Evolutionary conservation across 2,113 vertebrate species (phyloP), one percentile per base, ranked within the genome.

Genomic region (Callipepla californica): DNA sequence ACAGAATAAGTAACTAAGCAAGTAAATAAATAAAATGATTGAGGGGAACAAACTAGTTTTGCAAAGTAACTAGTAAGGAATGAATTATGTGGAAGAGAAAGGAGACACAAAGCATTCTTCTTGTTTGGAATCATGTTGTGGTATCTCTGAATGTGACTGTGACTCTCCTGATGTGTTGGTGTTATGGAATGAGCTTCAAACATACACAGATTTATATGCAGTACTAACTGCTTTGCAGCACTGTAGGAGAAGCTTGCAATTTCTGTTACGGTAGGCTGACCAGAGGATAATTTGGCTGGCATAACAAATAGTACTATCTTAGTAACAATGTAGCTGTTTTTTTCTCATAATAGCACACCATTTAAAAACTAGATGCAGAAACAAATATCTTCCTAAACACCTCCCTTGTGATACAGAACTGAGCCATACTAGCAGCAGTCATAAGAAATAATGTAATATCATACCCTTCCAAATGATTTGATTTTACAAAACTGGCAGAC

Each of bases 401-500:
- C 23, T 53, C 11, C 16, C 8, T 18, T 53, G 15, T 67, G n/a
- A 50, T 2, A 3, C 22, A 30, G 11, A 45, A 30, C 47, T 73
- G 61, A 73, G 42, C 7, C 7, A 32, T 51, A 21, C 3, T 62
- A 67, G 30, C 14, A 70, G 45, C 55, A 61, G 16, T 42, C 45
- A 42, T 48, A 89, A 66, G 5, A 73, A 0, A 0, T 3, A 34
- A 30, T 18, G 8, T 1, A 1, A 53, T 63, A 70, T 22, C 0
- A 51, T 61, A 79, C 32, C 5, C 13, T 78, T 89, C 17, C 23
- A 80, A 87, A 45, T 42, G 5, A 3, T 91, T 63, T 78, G 26
- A 70, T 75, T 91, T 89, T 34, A 36, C 50, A 53, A 76, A 74
- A 1, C 20, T 89, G n/a, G 20, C 22, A 89, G 66, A 48, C 2